Percentiles rank a stretch among this genome's conserved stretches.
phyloP scores from a whole-genome alignment of 2,797 vertebrate genomes.

The Knipowitschia caucasica region DNA sequence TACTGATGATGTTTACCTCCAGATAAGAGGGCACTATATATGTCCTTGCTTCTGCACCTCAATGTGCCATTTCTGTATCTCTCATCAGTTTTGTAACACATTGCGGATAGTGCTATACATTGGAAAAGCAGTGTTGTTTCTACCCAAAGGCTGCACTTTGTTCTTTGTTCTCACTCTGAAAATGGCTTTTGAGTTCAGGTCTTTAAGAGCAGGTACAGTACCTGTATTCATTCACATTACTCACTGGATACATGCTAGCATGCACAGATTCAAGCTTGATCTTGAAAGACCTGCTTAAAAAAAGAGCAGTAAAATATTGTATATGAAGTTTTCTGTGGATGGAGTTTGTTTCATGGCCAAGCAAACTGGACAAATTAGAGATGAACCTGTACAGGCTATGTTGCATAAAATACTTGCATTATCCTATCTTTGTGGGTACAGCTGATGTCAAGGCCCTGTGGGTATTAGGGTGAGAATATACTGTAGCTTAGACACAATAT shows the following conservation, averaged over 20 bases:
- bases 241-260: no score
- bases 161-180: slow-evolving; percentile 11
- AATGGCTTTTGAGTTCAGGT: slow-evolving; percentile 17
- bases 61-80: slow-evolving; percentile 7
- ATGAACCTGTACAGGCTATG: neutral
- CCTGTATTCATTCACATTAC: no score
- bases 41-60: neutral
- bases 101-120: slow-evolving; percentile 9
- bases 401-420: no score
- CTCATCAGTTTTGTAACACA: slow-evolving; percentile 2
- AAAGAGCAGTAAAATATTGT: no score
- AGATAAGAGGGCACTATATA: no score
- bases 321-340: no score
- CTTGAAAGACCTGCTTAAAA: no score
- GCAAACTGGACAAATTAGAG: neutral
- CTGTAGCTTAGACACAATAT: slow-evolving; percentile 33
- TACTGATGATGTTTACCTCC: no score
- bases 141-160: slow-evolving; percentile 1
- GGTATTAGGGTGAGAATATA: slow-evolving; percentile 48
- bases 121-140: slow-evolving; percentile 1
- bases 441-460: slow-evolving; percentile 57
- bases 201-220: slow-evolving; percentile 23
- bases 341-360: no score
- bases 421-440: slow-evolving; percentile 58
- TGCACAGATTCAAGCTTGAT: no score